Evolutionary conservation across 2,113 vertebrate species (phyloP).

Genomic region (Limnothrissa miodon): DNA sequence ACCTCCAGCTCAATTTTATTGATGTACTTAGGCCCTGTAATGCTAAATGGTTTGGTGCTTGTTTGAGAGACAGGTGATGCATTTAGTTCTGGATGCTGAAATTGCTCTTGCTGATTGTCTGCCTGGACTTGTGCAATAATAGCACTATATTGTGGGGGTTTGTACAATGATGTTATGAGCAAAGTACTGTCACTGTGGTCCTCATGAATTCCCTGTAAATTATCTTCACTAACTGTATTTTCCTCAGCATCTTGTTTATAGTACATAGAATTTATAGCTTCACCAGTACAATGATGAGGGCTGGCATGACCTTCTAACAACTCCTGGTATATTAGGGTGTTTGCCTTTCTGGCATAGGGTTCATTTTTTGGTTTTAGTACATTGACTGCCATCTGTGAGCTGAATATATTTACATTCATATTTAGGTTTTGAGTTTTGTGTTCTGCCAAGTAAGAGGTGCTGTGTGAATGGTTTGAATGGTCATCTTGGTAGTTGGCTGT

Average conservation of each 20-base stretch:
- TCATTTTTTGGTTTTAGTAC: constrained; percentile 10
- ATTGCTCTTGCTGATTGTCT: neutral
- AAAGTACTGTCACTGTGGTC: neutral
- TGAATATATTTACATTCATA: neutral
- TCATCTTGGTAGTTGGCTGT: neutral
- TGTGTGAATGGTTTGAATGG: neutral
- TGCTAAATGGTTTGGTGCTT: neutral
- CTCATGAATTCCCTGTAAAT: neutral
- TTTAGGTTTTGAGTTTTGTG: neutral
- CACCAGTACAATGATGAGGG: neutral
- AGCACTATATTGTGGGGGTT: neutral
- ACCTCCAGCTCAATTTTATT: neutral
- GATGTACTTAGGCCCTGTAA: neutral
- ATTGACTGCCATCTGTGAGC: neutral
- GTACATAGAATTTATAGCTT: neutral
- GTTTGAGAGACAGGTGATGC: neutral
- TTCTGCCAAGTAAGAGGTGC: neutral
- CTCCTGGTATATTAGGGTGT: neutral
- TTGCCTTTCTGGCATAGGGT: neutral
- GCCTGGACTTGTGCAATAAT: neutral
- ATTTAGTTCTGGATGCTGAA: neutral
- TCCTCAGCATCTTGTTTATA: neutral
- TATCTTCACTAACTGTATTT: neutral
- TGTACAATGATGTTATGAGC: neutral
- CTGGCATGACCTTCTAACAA: neutral